These are phyloP conservation scores for Cyprinodon brontotheroides DNA, from an alignment of 2,113 vertebrate genomes.

Conservation along the genomic window DNA sequence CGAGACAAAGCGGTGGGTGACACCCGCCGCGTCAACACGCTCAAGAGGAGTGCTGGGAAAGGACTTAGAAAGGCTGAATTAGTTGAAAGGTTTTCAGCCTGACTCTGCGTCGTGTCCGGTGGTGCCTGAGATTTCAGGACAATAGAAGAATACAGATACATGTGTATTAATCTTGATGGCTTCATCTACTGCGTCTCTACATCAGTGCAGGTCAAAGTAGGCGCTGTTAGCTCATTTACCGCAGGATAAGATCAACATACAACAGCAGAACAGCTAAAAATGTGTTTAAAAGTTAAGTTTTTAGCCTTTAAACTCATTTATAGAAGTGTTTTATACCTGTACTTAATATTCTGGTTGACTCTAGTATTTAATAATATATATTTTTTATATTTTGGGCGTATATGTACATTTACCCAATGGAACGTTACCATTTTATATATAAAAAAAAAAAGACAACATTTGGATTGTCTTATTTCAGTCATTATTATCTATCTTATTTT, in stretches of 20 bases:
- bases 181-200: slow-evolving; percentile 9
- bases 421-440: too few relatives aligned
- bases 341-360: too few relatives aligned
- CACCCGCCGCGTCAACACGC: slow-evolving; percentile 23
- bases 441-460: too few relatives aligned
- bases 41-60: slow-evolving; percentile 12
- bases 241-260: slow-evolving; percentile 22
- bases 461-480: too few relatives aligned
- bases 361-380: too few relatives aligned
- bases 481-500: too few relatives aligned
- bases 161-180: neutral
- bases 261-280: neutral
- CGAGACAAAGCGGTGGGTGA: slow-evolving; percentile 29
- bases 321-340: too few relatives aligned
- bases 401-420: too few relatives aligned
- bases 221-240: neutral
- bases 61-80: slow-evolving; percentile 28
- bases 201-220: slow-evolving; percentile 16
- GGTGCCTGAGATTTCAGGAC: neutral
- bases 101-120: slow-evolving; percentile 3
- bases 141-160: slow-evolving; percentile 9
- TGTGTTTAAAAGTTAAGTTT: too few relatives aligned
- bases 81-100: slow-evolving; percentile 44
- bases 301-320: too few relatives aligned
- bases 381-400: too few relatives aligned